A percentile compares a stretch with the other conserved stretches of the same genome.
Evolutionary conservation across 2,113 vertebrate species (phyloP).

Genomic region (Mustela lutreola): DNA sequence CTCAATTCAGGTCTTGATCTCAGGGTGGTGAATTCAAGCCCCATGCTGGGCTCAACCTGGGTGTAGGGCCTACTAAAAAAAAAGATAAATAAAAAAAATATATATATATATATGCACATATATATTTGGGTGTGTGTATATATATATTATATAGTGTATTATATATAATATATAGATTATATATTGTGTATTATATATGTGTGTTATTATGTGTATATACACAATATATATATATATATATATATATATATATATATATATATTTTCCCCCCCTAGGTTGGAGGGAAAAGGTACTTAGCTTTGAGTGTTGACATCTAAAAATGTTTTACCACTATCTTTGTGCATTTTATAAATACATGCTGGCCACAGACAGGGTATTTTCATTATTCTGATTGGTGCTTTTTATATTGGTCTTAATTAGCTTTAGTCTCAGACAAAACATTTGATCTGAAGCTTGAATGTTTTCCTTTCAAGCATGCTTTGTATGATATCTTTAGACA

Average conservation of each 20-base stretch:
- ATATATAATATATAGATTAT: too few relatives aligned
- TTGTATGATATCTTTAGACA: constrained; percentile 48
- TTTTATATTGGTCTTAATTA: neutral
- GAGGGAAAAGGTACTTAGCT: constrained; percentile 53
- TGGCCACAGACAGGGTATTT: neutral
- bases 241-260: neutral
- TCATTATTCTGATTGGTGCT: neutral
- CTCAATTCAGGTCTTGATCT: neutral
- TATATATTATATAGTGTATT: too few relatives aligned
- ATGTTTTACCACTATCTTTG: constrained; percentile 38
- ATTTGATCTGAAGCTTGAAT: constrained; percentile 9
- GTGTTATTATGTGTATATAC: too few relatives aligned
- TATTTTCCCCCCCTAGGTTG: constrained; percentile 21
- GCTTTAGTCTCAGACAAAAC: constrained; percentile 10
- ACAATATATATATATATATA: neutral
- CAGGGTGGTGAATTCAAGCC: neutral
- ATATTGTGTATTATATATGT: too few relatives aligned
- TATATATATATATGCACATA: neutral
- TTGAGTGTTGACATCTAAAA: constrained; percentile 67
- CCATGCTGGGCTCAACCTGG: too few relatives aligned
- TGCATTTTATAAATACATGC: constrained; percentile 38
- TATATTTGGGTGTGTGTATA: neutral
- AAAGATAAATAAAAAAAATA: constrained; percentile 19
- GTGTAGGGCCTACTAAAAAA: constrained; percentile 71
- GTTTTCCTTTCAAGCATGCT: neutral